A percentile compares a stretch with the other conserved stretches of the same genome.
Evolutionary conservation across 2,888 invertebrate species (phyloP).

Genomic region (Pandemis cinnamomeana): DNA sequence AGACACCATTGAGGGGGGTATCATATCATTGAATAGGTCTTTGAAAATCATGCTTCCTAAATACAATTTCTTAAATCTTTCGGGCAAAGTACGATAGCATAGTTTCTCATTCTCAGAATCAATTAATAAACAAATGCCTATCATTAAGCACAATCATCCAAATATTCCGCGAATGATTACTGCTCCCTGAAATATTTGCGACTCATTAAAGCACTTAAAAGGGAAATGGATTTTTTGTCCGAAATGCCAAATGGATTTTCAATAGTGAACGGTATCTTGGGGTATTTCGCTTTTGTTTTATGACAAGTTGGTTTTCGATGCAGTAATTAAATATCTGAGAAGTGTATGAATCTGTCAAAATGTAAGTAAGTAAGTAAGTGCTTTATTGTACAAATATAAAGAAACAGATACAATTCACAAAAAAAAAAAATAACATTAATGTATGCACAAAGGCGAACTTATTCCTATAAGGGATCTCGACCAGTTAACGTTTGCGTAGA

Average conservation of each 20-base stretch:
- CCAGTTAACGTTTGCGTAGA: no score
- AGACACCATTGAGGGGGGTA: no score
- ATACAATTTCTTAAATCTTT: background rate
- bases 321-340: background rate
- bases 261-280: slow-evolving; percentile 49
- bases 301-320: background rate
- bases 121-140: slow-evolving; percentile 28
- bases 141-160: slow-evolving; percentile 51
- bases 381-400: no score
- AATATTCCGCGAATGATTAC: slow-evolving; percentile 43
- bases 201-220: slow-evolving; percentile 77
- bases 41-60: no score
- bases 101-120: slow-evolving; percentile 1
- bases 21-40: no score
- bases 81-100: background rate
- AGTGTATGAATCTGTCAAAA: background rate
- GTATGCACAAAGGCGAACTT: no score
- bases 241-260: slow-evolving; percentile 69
- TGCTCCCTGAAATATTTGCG: slow-evolving; percentile 59
- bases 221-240: slow-evolving; percentile 67
- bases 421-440: no score
- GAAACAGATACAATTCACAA: no score
- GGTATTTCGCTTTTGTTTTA: slow-evolving; percentile 18
- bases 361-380: no score
- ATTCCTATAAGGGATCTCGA: no score